Evolutionary conservation across 2,888 invertebrate species (phyloP), one percentile per base, ranked within the genome.

Genomic region (Teleogryllus oceanicus): DNA sequence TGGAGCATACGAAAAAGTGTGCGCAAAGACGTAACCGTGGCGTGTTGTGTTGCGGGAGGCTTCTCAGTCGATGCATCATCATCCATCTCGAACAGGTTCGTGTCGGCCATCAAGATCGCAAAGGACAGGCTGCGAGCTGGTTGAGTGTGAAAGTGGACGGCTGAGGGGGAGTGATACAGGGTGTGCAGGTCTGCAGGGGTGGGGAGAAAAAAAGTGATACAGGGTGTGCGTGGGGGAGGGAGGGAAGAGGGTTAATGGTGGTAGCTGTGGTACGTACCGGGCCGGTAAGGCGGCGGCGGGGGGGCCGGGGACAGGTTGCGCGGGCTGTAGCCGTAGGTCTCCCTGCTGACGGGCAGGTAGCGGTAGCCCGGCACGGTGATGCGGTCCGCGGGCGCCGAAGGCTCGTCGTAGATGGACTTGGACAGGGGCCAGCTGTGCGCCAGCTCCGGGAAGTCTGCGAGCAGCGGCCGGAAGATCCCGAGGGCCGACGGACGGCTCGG

Each of bases 401-500:
- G 95, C 87, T 95, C 94, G 87, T 95, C 95, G 88, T 91, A 96
- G 91, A 96, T 95, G 85, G 95, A 95, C 89, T 95, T 95, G 90
- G 90, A 90, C 89, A 90, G 92, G 50, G 93, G 93, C 91, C 93
- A 95, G 87, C 91, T 89, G 87, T 91, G 88, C 84, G 88, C 88
- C 85, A 93, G 90, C 86, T 94, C 92, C 84, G 94, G 94, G 88
- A 92, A 92, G 85, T 94, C 93, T 89, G 93, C 93, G 89, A 89
- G 86, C 87, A 89, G 85, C 86, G 91, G 87, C 51, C 91, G 91
- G 87, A 88, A 89, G 85, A 88, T 86, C 81, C 92, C 89, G 88
- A 91, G 86, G 94, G 93, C 87, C 93, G 90, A 89, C 87, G 84
- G 89, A 87, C 84, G 88, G 79, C 86, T 96, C 96, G 86, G 94